These are phyloP conservation scores for Oreortyx pictus DNA, from an alignment of 2,797 vertebrate genomes.

Conservation along the genomic window DNA sequence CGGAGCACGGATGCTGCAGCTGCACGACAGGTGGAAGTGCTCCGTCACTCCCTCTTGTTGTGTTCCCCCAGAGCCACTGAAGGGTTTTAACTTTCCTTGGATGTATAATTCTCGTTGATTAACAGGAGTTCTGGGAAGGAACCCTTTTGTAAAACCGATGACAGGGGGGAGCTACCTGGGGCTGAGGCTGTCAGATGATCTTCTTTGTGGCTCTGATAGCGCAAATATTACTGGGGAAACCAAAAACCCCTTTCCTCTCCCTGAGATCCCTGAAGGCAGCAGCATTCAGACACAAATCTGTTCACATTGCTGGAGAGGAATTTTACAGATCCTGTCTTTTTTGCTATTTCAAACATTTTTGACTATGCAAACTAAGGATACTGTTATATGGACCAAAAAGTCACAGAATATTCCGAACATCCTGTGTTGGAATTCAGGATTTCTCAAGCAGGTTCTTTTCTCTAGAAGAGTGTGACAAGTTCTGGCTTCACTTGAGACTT, in stretches of 20 bases:
- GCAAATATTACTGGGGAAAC: constrained; percentile 22
- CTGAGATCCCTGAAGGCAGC: neutral
- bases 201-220: constrained; percentile 35
- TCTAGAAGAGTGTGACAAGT: neutral
- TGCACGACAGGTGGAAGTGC: constrained; percentile 54
- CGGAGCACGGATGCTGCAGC: constrained; percentile 49
- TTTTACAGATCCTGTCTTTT: constrained; percentile 9
- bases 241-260: neutral
- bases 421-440: neutral
- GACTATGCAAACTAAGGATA: neutral
- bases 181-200: constrained; percentile 28
- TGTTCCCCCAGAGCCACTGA: constrained; percentile 23
- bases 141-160: constrained; percentile 55
- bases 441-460: neutral
- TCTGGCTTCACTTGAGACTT: neutral
- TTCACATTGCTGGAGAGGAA: neutral
- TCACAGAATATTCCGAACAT: neutral
- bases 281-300: neutral
- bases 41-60: constrained; percentile 26
- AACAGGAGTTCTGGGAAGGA: constrained; percentile 62
- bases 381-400: neutral
- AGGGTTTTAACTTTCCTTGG: constrained; percentile 59
- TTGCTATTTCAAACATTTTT: neutral
- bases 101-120: constrained; percentile 71
- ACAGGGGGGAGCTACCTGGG: constrained; percentile 51